Evolutionary conservation across 2,113 vertebrate genomes (phyloP), one percentile per base, ranked within the genome.

Genomic region (Coturnix japonica): DNA sequence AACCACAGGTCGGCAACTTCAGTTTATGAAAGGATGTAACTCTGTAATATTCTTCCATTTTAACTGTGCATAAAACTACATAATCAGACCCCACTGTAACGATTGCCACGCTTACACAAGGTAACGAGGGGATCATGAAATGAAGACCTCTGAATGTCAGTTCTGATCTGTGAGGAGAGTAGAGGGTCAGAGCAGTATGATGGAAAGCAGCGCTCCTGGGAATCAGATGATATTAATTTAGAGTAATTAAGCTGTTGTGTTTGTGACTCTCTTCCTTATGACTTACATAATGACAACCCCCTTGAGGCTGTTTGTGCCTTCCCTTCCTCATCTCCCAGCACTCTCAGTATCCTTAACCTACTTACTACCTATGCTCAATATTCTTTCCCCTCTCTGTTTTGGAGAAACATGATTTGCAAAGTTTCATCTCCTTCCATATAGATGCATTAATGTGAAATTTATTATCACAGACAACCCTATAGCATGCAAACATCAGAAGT

Each of bases 71-170:
- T 4, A 31, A 51, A 76, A 33, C 21, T 8, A 28, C 18, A 44
- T 14, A 33, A 73, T 44, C 53, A 39, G 19, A 54, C 66, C 72
- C 9, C 37, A 33, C 25, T 30, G 21, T 47, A 46, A 39, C 30
- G 30, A 41, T 5, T 37, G 43, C 23, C n/a, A 3, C 31, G 26
- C 8, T 17, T 39, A 1, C 0, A 33, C 67, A 41, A 0, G 1
- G 67, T 19, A 84, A 53, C 16, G 30, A 37, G 33, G n/a, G 54
- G 51, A 43, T 22, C 15, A 3, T 1, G 16, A 54, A 47, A 57
- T 31, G 54, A 12, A 72, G 61, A 21, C 11, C 47, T 46, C 22
- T n/a, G 53, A 46, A 26, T 39, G 49, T 53, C 7, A 64, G 28
- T 61, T 85, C 64, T 44, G 13, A 1, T 3, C 79, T 17, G 51